Conservation (phyloP, 2,888 invertebrate species). For the Coleophora flavipennella region DNA sequence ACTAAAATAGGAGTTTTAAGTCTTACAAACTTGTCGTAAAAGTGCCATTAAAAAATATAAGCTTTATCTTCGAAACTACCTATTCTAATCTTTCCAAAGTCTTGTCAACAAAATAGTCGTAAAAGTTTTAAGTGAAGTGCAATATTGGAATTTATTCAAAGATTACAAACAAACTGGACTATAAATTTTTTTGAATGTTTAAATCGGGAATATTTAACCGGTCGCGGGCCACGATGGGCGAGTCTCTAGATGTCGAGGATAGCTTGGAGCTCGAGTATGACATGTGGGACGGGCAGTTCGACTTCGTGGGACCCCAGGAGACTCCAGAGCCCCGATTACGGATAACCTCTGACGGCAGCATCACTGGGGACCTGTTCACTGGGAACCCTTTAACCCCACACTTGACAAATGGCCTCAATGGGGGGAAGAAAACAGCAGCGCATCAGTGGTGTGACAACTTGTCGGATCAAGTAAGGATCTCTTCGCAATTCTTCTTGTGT, state of each 20-base stretch:
- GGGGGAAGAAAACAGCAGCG: slow-evolving; percentile 69
- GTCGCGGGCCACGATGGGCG: slow-evolving; percentile 57
- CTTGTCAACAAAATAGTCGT: slow-evolving; percentile 19
- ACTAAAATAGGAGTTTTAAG: slow-evolving; percentile 6
- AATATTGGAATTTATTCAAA: slow-evolving; percentile 59
- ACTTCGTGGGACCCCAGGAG: slow-evolving; percentile 80
- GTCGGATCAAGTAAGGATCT: slow-evolving; percentile 72
- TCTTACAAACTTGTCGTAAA: slow-evolving; percentile 1
- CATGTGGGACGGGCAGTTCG: slow-evolving; percentile 92
- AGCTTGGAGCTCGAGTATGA: slow-evolving; percentile 85
- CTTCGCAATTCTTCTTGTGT: not conserved
- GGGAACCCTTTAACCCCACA: slow-evolving; percentile 62
- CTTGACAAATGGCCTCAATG: slow-evolving; percentile 60
- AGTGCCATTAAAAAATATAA: slow-evolving; percentile 52
- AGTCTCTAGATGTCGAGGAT: slow-evolving; percentile 64
- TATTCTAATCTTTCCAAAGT: slow-evolving; percentile 53
- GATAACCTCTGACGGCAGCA: slow-evolving; percentile 51
- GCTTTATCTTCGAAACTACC: slow-evolving; percentile 44
- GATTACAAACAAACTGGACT: slow-evolving; percentile 31
- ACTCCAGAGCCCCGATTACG: slow-evolving; percentile 44
- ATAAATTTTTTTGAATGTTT: slow-evolving; percentile 48
- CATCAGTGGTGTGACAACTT: slow-evolving; percentile 74
- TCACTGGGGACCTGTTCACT: slow-evolving; percentile 63
- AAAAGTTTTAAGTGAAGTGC: slow-evolving; percentile 24
- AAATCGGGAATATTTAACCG: slow-evolving; percentile 61